Evolutionary conservation across 2,113 vertebrate genomes (phyloP).

Genomic region (Emydura subglobosa): DNA sequence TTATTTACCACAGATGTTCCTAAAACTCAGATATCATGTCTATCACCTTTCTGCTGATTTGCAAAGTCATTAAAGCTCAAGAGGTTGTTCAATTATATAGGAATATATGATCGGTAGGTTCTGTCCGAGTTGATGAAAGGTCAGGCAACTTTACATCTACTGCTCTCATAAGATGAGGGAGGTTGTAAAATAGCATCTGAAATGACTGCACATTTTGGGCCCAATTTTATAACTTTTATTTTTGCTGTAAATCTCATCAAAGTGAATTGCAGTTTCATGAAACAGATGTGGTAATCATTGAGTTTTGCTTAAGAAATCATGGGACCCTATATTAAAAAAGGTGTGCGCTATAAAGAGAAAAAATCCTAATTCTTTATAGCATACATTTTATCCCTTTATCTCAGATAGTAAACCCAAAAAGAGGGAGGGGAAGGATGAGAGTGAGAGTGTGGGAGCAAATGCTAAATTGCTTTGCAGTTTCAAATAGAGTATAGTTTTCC

Average conservation of each 20-base stretch:
- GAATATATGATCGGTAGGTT: neutral
- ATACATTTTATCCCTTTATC: neutral
- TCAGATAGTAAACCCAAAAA: neutral
- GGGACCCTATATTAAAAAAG: neutral
- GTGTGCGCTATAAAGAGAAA: neutral
- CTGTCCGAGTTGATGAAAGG: neutral
- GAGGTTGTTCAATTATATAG: neutral
- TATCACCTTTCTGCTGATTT: slow-evolving; percentile 20
- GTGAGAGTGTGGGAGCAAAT: neutral
- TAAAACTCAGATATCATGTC: slow-evolving; percentile 1
- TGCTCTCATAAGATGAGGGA: neutral
- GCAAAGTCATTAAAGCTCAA: neutral
- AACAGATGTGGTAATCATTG: neutral
- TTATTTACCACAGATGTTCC: slow-evolving; percentile 21
- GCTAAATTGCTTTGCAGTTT: neutral
- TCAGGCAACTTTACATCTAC: slow-evolving; percentile 4
- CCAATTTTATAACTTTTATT: neutral
- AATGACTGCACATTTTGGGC: neutral
- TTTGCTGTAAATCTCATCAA: neutral
- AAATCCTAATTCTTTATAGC: neutral
- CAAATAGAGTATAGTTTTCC: neutral
- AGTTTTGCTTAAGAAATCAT: neutral
- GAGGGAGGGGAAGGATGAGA: neutral
- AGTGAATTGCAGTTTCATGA: neutral
- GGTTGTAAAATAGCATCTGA: neutral